phyloP scores from a whole-genome alignment of 2,888 invertebrate genomes.

The Eristalinus aeneus region DNA sequence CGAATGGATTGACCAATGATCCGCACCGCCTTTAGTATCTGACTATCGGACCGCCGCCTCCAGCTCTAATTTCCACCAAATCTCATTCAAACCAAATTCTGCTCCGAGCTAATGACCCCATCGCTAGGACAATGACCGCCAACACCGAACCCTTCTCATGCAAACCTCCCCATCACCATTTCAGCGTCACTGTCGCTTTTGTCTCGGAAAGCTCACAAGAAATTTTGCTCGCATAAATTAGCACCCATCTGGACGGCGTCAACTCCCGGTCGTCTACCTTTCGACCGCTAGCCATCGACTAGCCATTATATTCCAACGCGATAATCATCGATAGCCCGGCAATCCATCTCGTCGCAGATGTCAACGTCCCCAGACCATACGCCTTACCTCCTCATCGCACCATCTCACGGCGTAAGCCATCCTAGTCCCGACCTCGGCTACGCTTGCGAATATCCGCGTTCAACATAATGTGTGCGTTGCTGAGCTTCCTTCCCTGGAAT shows the following conservation, averaged over 20 bases:
- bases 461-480: not conserved
- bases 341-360: not conserved
- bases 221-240: not conserved
- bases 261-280: not conserved
- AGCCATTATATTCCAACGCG: not conserved
- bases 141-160: not conserved
- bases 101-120: not conserved
- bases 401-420: too few species aligned
- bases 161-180: not conserved
- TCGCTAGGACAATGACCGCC: not conserved
- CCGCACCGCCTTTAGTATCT: not conserved
- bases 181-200: not conserved
- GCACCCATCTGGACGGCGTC: not conserved
- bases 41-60: not conserved
- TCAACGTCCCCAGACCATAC: slow-evolving; percentile 2
- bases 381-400: too few species aligned
- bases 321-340: not conserved
- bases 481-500: not conserved
- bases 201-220: not conserved
- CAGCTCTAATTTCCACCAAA: not conserved
- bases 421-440: not conserved
- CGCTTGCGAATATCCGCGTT: not conserved
- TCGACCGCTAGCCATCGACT: not conserved
- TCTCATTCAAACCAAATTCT: not conserved
- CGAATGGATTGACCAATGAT: too few species aligned